phyloP scores from a whole-genome alignment of 2,888 invertebrate genomes.

The Tipula vernalis region DNA sequence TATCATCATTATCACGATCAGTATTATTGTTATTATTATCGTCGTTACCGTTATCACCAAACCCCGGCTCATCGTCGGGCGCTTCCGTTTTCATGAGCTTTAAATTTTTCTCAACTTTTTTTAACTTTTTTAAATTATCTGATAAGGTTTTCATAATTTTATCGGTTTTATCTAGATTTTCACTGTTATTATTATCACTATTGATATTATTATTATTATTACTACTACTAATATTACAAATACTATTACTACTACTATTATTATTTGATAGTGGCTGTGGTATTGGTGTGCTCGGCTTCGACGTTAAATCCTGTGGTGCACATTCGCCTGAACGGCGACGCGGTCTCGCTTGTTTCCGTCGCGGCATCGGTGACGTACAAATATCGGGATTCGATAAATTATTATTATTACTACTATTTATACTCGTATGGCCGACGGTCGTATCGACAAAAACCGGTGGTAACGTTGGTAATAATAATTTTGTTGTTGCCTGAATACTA shows the following conservation, averaged over 20 bases:
- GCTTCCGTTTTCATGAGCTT: neutral
- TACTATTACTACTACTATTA: neutral
- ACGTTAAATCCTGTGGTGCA: conserved; percentile 48
- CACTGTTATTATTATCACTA: conserved; percentile 5
- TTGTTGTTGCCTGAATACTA: conserved; percentile 34
- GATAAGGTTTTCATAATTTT: conserved; percentile 7
- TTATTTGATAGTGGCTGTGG: conserved; percentile 13
- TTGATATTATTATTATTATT: conserved; percentile 9
- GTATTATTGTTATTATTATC: neutral
- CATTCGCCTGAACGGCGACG: conserved; percentile 70
- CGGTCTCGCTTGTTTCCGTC: conserved; percentile 76
- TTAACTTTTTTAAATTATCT: neutral
- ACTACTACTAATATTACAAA: conserved; percentile 8
- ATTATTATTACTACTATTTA: conserved; percentile 18
- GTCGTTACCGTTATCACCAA: neutral
- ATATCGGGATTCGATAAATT: conserved; percentile 34
- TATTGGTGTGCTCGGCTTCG: conserved; percentile 25
- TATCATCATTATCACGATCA: neutral
- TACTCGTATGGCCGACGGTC: conserved; percentile 24
- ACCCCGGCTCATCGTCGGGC: neutral
- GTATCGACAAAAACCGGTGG: conserved; percentile 25
- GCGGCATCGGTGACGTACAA: conserved; percentile 68
- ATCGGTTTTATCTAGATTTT: conserved; percentile 6
- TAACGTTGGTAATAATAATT: conserved; percentile 31
- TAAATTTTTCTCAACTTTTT: neutral